Conservation (phyloP, 2,888 invertebrate species). For the Andrena fulva region DNA sequence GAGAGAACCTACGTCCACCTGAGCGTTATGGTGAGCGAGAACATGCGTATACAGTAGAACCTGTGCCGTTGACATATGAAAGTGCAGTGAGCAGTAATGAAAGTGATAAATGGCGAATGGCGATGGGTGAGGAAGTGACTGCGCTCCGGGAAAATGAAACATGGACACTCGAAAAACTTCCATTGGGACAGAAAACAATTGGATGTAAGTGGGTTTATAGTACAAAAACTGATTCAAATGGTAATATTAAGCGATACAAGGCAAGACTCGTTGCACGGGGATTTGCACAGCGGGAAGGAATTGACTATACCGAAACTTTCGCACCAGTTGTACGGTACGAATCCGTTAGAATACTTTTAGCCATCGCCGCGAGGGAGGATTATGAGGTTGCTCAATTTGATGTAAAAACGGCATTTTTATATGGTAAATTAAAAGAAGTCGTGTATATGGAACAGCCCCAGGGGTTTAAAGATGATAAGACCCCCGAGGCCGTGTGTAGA, state of each 20-base stretch:
- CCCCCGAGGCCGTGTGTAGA: background rate
- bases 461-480: background rate
- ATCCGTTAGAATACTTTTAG: background rate
- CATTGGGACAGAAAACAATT: background rate
- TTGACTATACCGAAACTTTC: too few relatives aligned
- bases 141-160: background rate
- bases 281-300: constrained; percentile 11
- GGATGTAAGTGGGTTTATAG: constrained; percentile 17
- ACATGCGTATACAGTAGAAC: background rate
- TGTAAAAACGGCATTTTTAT: constrained; percentile 21
- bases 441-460: constrained; percentile 20
- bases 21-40: background rate
- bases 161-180: background rate
- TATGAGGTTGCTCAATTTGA: constrained; percentile 17
- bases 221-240: background rate
- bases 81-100: background rate
- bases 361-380: background rate
- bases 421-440: constrained; percentile 10
- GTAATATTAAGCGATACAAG: constrained; percentile 8
- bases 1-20: background rate
- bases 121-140: background rate
- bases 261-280: constrained; percentile 12
- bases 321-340: constrained; percentile 22
- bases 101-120: background rate
- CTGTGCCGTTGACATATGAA: background rate